Conservation (phyloP, 2,888 invertebrate genomes). For the Seira ritae region DNA sequence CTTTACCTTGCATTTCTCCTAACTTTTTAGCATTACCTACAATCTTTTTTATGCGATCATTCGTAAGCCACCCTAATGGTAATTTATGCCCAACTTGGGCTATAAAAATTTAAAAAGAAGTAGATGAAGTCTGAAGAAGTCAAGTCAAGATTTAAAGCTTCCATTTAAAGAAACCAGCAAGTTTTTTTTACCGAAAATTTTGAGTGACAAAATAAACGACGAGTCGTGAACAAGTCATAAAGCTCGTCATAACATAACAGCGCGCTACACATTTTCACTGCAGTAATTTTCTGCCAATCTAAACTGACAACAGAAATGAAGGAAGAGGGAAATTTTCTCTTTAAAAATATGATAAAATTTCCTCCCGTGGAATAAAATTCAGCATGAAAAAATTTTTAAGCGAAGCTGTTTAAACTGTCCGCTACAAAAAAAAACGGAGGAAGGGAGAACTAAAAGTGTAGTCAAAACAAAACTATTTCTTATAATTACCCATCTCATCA, state of each 20-base stretch:
- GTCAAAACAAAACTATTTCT: neutral
- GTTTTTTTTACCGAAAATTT: neutral
- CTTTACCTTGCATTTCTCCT: no score
- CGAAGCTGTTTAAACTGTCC: neutral
- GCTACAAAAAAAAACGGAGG: neutral
- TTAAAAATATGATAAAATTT: no score
- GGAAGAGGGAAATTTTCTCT: no score
- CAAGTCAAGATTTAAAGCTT: no score
- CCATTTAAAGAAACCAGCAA: neutral
- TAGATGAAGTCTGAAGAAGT: neutral
- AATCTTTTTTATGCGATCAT: no score
- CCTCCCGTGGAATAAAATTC: no score
- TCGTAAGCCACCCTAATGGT: no score
- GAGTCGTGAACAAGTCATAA: slow-evolving; percentile 51
- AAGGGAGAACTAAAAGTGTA: neutral
- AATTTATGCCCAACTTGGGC: neutral
- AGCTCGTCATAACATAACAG: slow-evolving; percentile 45
- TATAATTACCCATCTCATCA: neutral
- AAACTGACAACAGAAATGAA: neutral
- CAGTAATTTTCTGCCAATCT: slow-evolving; percentile 27
- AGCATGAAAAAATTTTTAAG: no score
- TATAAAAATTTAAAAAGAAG: neutral
- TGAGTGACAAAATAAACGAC: slow-evolving; percentile 57
- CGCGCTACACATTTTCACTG: neutral
- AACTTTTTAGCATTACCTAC: no score